Conservation (phyloP, 2,888 invertebrate species). For the Pachydiplax longipennis region DNA sequence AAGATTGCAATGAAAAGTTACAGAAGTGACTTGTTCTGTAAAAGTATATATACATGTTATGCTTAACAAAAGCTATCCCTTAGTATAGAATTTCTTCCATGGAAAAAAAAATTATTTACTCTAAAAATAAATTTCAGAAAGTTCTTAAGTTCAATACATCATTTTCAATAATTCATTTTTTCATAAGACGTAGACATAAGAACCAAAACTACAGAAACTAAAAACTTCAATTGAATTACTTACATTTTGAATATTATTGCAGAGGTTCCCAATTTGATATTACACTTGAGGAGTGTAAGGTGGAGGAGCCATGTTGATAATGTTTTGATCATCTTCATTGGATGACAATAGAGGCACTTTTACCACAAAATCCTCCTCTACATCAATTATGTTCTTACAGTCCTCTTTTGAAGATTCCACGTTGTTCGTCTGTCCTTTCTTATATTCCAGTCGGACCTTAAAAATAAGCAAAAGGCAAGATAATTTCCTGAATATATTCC, state of each 20-base stretch:
- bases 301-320: background rate
- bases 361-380: background rate
- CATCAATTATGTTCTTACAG: background rate
- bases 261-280: background rate
- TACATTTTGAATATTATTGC: conserved; percentile 5
- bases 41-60: no score
- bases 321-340: background rate
- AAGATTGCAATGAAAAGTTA: no score
- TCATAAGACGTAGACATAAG: no score
- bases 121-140: no score
- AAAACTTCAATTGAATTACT: background rate
- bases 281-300: conserved; percentile 1
- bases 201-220: no score
- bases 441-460: conserved; percentile 22
- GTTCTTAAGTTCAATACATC: no score
- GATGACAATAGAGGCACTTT: conserved; percentile 31
- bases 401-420: conserved; percentile 8
- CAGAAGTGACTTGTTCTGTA: no score
- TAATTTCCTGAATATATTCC: background rate
- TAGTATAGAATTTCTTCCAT: no score
- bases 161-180: no score
- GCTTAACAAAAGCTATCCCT: no score
- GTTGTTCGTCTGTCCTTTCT: conserved; percentile 7
- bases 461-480: background rate
- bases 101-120: no score